A percentile compares a stretch with the other conserved stretches of the same genome.
Conservation (phyloP, 2,797 vertebrate genomes). For the Takifugu rubripes region DNA sequence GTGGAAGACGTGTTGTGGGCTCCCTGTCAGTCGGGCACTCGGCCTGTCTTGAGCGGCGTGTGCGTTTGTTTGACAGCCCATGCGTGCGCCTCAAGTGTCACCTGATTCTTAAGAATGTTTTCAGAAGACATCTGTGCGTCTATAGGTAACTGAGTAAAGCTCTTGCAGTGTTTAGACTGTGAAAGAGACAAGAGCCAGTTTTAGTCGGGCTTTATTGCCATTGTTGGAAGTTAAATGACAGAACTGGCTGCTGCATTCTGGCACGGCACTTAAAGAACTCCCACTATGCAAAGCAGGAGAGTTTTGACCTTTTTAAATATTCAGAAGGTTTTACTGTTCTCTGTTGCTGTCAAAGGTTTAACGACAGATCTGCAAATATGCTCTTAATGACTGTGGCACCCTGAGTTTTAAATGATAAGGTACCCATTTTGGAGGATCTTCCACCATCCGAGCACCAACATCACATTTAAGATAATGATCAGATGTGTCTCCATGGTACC, state of each 20-base stretch:
- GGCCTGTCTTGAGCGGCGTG: constrained; percentile 16
- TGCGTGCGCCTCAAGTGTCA: constrained; percentile 30
- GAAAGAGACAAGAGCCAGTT: constrained; percentile 12
- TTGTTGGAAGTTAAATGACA: constrained; percentile 4
- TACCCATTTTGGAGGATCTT: too few relatives aligned
- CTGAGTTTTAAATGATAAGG: too few relatives aligned
- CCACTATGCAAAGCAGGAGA: too few relatives aligned
- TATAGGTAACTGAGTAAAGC: constrained; percentile 3
- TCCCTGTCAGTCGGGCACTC: constrained; percentile 20
- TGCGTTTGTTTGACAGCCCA: constrained; percentile 17
- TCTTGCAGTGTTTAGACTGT: constrained; percentile 33
- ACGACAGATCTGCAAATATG: too few relatives aligned
- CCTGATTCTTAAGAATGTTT: constrained; percentile 20
- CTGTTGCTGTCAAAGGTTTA: too few relatives aligned
- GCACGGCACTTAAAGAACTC: constrained; percentile 1
- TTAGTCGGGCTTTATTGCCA: constrained; percentile 5
- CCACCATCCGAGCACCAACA: too few relatives aligned
- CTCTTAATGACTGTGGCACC: too few relatives aligned
- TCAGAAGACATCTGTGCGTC: neutral
- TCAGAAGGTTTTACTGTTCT: too few relatives aligned
- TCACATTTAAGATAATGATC: too few relatives aligned
- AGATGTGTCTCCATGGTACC: too few relatives aligned
- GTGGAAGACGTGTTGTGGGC: constrained; percentile 19
- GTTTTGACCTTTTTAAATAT: too few relatives aligned
- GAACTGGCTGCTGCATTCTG: neutral